Conservation (phyloP, 2,797 vertebrate genomes). For the Botia kubotai region DNA sequence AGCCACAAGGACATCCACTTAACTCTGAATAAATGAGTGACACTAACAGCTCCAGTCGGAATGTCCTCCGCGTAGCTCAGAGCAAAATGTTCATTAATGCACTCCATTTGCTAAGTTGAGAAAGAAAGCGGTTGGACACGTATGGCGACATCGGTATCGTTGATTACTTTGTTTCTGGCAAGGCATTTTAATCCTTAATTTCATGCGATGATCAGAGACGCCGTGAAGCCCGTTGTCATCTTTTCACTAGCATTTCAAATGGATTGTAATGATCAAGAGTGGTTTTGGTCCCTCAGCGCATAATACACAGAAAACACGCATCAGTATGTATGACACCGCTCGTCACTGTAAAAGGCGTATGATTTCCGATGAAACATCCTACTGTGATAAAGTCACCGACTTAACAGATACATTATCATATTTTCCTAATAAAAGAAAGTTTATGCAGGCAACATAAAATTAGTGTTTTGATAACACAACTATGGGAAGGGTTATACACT, state of each 20-base stretch:
- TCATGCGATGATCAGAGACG: slow-evolving; percentile 76
- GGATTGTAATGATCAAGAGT: slow-evolving; percentile 70
- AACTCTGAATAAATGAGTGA: slow-evolving; percentile 84
- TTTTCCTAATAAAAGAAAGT: neutral
- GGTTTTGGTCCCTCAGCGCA: slow-evolving; percentile 62
- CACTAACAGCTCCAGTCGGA: slow-evolving; percentile 82
- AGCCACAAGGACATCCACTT: slow-evolving; percentile 90
- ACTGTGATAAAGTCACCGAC: neutral
- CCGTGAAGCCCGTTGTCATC: slow-evolving; percentile 67
- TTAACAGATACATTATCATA: neutral
- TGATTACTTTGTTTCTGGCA: slow-evolving; percentile 84
- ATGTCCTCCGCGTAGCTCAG: slow-evolving; percentile 81
- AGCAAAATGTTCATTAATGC: slow-evolving; percentile 88
- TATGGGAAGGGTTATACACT: neutral
- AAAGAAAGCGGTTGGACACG: slow-evolving; percentile 84
- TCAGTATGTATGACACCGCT: slow-evolving; percentile 61
- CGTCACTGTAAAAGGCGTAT: neutral
- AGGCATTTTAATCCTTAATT: slow-evolving; percentile 83
- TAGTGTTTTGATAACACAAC: neutral
- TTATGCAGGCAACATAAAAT: neutral
- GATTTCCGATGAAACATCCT: neutral
- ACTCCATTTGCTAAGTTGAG: slow-evolving; percentile 85
- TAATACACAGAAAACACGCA: slow-evolving; percentile 60
- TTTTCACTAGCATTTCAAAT: slow-evolving; percentile 65
- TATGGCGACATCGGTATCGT: slow-evolving; percentile 78